Base-by-base conservation (phyloP, 2,113 vertebrate species). In the Coreoperca whiteheadi region DNA sequence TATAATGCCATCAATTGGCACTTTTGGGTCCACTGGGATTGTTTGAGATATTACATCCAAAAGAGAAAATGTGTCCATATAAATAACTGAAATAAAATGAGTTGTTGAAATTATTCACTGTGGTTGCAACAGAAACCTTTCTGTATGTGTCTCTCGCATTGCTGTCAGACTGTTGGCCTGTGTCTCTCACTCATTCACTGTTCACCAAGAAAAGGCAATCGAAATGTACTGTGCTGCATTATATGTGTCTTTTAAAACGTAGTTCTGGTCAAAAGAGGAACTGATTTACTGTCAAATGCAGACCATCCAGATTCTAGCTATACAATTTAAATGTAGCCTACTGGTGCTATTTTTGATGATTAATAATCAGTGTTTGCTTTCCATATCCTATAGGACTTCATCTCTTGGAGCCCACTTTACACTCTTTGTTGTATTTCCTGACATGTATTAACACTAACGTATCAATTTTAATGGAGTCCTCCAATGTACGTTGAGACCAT, bases 361-460 rank as follows among this genome's bases (percentile, higher is more conserved):
- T 20, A 18, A 67, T 48, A 20, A 48, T 67, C 8, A 2, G 6
- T 15, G 0, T 64, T 39, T 39, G 20, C 4, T 39, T n/a, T 39
- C 21, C 61, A 39, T 12, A 23, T 39, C 21, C 8, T 46, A 1
- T 48, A 37, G 0, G 20, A 51, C 10, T 11, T 12, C 6, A 37
- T 64, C 28, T 65, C 4, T 23, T 56, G 21, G 46, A 37, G 20
- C 4, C 57, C 23, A n/a, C n/a, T 37, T 25, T 41, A 25, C 11
- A 54, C 34, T 64, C 20, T 65, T 61, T 53, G 69, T 30, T 28
- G 2, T 46, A 68, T 60, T 81, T 73, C 39, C 48, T 57, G 5
- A 8, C 8, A 41, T 41, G 16, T 10, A 41, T 41, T 57, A 32
- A 56, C 37, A 32, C 18, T 68, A 32, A 50, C 23, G 48, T 34